Percentiles rank a stretch among this genome's conserved stretches.
phyloP scores from a whole-genome alignment of 2,797 vertebrate species.

The Onychomys torridus region DNA sequence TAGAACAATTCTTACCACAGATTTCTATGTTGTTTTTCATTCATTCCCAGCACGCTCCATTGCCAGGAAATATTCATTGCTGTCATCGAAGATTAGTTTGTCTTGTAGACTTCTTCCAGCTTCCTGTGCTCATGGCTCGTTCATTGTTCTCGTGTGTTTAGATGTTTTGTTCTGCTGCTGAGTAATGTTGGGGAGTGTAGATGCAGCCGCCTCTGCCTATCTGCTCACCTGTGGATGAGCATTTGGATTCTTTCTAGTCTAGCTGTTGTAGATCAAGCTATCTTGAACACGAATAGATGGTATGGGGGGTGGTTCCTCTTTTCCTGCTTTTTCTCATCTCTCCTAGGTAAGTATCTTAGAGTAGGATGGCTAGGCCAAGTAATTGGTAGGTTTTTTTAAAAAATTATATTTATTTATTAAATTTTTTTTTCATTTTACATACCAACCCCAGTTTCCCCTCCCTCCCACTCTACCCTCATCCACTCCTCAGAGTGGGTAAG shows the following conservation, averaged over 20 bases:
- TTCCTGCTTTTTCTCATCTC: neutral
- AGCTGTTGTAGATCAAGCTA: neutral
- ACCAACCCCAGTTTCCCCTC: no score
- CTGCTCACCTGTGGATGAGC: neutral
- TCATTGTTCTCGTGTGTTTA: neutral
- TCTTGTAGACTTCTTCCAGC: slow-evolving; percentile 23
- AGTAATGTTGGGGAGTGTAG: neutral
- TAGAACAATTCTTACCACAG: neutral
- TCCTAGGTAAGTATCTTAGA: neutral
- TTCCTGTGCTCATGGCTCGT: neutral
- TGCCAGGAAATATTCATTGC: neutral
- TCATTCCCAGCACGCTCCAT: neutral
- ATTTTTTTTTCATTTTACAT: no score
- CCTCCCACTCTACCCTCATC: no score
- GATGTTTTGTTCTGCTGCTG: neutral
- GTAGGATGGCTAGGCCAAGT: neutral
- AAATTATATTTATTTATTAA: no score
- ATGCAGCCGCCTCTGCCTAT: neutral
- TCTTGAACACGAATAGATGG: no score
- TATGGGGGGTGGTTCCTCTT: neutral
- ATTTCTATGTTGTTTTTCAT: neutral
- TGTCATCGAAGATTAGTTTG: neutral
- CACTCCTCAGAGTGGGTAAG: no score
- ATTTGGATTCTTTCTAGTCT: neutral
- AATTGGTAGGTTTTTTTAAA: slow-evolving; percentile 20